phyloP scores from a whole-genome alignment of 2,888 invertebrate genomes.

The Tyria jacobaeae region DNA sequence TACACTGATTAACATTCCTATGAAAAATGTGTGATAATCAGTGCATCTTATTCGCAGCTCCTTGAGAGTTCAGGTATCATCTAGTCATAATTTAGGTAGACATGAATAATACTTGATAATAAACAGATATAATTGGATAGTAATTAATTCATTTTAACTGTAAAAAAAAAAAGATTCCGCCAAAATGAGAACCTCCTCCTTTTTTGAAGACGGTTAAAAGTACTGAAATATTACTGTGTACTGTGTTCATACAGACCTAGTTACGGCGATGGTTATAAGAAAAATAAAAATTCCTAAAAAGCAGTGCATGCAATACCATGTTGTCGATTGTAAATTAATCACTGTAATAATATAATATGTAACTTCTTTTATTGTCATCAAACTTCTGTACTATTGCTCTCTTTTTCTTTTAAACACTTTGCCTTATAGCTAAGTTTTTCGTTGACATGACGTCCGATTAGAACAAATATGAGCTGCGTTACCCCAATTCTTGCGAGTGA shows the following conservation, averaged over 20 bases:
- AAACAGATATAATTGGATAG: conserved; percentile 10
- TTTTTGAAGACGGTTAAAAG: no score
- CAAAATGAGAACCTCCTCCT: no score
- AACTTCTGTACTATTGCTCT: no score
- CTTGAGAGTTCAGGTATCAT: conserved; percentile 41
- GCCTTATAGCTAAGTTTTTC: not conserved
- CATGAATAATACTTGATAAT: conserved; percentile 38
- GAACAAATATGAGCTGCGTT: not conserved
- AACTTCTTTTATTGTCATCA: no score
- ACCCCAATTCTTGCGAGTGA: not conserved
- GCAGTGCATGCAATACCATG: no score
- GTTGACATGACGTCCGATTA: not conserved
- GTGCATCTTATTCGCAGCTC: conserved; percentile 43
- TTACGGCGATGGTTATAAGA: not conserved
- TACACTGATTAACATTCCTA: conserved; percentile 55
- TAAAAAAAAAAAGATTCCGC: no score
- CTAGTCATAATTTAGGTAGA: conserved; percentile 59
- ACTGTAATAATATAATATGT: no score
- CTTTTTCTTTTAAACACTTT: not conserved
- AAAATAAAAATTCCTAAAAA: no score
- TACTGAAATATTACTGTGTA: no score
- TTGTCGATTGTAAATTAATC: no score
- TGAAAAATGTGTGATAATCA: conserved; percentile 46
- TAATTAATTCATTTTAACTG: conserved; percentile 6
- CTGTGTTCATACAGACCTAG: conserved; percentile 3